A percentile compares a stretch with the other conserved stretches of the same genome.
Evolutionary conservation across 2,113 vertebrate species (phyloP).

Genomic region (Pelecanoides urinatrix): DNA sequence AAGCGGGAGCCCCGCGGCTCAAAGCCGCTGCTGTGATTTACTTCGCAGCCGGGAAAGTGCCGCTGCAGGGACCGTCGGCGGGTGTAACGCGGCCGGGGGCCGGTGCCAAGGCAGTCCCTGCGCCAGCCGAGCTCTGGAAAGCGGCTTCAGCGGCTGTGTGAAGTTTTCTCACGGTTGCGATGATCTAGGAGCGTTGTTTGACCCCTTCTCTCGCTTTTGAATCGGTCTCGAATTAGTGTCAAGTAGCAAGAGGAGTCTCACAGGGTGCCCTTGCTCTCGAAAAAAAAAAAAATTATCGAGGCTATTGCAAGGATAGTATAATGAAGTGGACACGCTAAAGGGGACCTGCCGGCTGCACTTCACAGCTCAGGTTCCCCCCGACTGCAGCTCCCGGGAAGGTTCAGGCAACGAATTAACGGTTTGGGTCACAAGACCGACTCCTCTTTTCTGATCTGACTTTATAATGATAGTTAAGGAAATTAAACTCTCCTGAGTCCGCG

Average conservation of each 20-base stretch:
- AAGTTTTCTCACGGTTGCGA: not conserved
- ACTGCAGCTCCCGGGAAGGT: not conserved
- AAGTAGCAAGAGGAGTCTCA: not conserved
- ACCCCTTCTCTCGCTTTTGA: not conserved
- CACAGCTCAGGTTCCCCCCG: not conserved
- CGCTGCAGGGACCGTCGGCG: not conserved
- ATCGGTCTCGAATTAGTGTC: not conserved
- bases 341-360: not conserved
- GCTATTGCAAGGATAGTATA: not conserved
- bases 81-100: too few species aligned
- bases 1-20: not conserved
- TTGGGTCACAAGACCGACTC: not conserved
- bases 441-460: not conserved
- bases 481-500: not conserved
- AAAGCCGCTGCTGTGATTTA: not conserved
- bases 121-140: not conserved
- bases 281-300: not conserved
- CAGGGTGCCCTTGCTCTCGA: not conserved
- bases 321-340: too few species aligned
- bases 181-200: not conserved
- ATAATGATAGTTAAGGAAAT: not conserved
- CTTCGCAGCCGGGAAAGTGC: not conserved
- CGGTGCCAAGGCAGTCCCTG: too few species aligned
- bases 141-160: fast-evolving
- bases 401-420: fast-evolving